These are phyloP conservation scores for Lasioglossum oenotherae DNA, from an alignment of 2,888 invertebrate species.

Conservation along the genomic window DNA sequence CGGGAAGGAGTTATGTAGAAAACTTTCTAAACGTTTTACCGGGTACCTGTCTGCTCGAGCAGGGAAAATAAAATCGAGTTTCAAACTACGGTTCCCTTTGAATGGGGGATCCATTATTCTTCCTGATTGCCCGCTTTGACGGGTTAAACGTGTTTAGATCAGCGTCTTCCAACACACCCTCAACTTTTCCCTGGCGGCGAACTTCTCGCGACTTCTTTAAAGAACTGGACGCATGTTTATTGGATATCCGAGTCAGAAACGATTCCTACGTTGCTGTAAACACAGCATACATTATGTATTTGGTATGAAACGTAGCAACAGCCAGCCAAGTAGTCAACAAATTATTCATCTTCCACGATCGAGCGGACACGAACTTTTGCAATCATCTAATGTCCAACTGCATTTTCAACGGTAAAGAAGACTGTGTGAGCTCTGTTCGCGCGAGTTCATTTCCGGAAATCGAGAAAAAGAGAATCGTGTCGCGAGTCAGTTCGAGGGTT, in stretches of 20 bases:
- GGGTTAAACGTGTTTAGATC: not conserved
- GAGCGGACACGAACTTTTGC: too few species aligned
- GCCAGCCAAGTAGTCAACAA: not conserved
- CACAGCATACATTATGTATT: not conserved
- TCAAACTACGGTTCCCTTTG: not conserved
- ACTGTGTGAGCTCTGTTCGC: not conserved
- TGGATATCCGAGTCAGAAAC: not conserved
- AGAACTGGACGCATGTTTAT: not conserved
- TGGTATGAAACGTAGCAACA: not conserved
- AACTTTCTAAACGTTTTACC: not conserved
- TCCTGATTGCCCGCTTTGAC: constrained; percentile 2
- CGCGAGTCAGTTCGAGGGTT: not conserved
- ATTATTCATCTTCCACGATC: not conserved
- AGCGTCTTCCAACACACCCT: not conserved
- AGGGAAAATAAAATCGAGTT: constrained; percentile 4
- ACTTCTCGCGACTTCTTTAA: not conserved
- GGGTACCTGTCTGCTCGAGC: not conserved
- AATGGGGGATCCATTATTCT: constrained; percentile 2
- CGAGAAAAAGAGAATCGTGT: not conserved
- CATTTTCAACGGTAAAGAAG: not conserved
- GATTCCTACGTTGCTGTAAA: not conserved
- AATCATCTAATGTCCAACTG: too few species aligned
- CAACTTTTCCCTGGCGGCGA: not conserved
- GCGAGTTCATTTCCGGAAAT: not conserved
- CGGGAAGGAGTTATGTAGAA: constrained; percentile 2